Evolutionary conservation across 2,888 invertebrate species (phyloP), one percentile per base, ranked within the genome.

Genomic region (Chrysodeixis includens): DNA sequence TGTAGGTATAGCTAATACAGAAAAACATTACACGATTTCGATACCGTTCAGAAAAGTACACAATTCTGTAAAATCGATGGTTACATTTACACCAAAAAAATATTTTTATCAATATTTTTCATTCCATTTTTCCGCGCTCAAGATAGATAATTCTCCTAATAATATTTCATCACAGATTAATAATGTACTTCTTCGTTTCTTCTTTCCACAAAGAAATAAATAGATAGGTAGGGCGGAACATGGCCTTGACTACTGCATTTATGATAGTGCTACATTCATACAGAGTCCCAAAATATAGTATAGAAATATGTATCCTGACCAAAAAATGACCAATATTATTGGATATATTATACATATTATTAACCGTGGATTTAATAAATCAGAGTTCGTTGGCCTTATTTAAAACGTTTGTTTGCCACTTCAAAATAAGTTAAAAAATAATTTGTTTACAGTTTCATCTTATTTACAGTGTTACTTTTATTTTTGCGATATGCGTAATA

Each of bases 91-190:
- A 84, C 82, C 81, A 83, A 84, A 85, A 46, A 88, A 82, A 78
- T 81, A 79, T 82, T 74, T 70, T 76, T 83, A 85, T 40, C 6
- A 40, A 40, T 40, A n/a, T 82, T 84, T 85, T 88, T 88, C 86
- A 84, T 85, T 85, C 85, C 82, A 83, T 82, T 85, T 74, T 86
- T 86, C 88, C 88, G 86, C 88, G 78, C 84, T 81, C 88, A 88
- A 87, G 85, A 81, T 56, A 83, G 80, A 84, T 87, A 86, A 74
- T 84, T 82, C 86, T 88, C 86, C 90, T 92, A 90, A 90, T 87
- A 90, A 87, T 90, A 92, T 88, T 90, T 91, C 90, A 94, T 94
- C 94, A 94, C 94, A 94, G 94, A 91, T 93, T 88, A 83, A 88
- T 90, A 88, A 91, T 94, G 94, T 94, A 94, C 94, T 94, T 92